Evolutionary conservation across 2,888 invertebrate species (phyloP).

Genomic region (Gortyna flavago): DNA sequence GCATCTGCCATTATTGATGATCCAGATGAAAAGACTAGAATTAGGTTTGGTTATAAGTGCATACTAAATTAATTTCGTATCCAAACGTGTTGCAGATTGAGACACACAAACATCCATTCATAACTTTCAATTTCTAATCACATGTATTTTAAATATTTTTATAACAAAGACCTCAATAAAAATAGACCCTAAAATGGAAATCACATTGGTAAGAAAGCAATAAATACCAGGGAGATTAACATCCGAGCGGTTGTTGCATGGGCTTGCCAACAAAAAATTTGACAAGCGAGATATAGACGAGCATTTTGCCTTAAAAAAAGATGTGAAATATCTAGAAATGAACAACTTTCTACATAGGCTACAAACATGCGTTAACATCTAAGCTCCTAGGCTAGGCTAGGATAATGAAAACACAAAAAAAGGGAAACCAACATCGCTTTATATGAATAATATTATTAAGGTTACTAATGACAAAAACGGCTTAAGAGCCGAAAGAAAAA

Average conservation of each 20-base stretch:
- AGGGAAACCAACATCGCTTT: background rate
- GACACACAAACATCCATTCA: background rate
- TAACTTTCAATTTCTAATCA: background rate
- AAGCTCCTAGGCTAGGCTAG: background rate
- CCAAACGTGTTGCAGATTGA: background rate
- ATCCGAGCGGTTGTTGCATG: constrained; percentile 44
- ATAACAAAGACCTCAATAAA: constrained; percentile 40
- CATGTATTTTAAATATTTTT: constrained; percentile 5
- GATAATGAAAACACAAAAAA: background rate
- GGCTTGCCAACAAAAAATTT: background rate
- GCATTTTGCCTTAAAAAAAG: background rate
- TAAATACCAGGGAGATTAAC: constrained; percentile 73
- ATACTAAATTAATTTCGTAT: background rate
- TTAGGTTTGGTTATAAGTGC: background rate
- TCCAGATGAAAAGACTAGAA: background rate
- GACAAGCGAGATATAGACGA: background rate
- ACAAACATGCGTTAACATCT: background rate
- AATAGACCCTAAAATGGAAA: constrained; percentile 59
- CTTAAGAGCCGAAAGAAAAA: constrained; percentile 20
- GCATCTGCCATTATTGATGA: background rate
- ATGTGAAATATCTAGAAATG: background rate
- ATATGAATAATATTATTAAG: background rate
- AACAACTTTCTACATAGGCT: background rate
- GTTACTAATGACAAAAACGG: constrained; percentile 21
- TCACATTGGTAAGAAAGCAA: constrained; percentile 64